phyloP scores from a whole-genome alignment of 2,888 invertebrate genomes.

The Acanthosepion lycidas region DNA sequence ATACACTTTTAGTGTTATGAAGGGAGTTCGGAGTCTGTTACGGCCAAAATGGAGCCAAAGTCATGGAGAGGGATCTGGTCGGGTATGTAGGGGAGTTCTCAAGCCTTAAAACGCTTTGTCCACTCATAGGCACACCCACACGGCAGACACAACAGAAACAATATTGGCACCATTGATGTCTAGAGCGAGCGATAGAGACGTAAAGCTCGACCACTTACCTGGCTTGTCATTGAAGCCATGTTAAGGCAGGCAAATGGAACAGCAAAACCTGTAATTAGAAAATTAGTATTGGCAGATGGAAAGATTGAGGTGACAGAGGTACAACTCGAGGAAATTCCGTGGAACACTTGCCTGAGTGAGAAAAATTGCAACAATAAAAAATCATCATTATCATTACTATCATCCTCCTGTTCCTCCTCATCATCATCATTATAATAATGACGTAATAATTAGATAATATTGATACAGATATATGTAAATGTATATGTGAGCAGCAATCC shows the following conservation, averaged over 20 bases:
- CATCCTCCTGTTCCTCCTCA: neutral
- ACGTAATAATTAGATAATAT: too few relatives aligned
- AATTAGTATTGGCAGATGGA: neutral
- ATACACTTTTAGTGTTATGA: too few relatives aligned
- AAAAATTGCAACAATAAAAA: neutral
- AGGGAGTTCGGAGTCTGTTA: neutral
- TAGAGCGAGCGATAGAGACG: slow-evolving; percentile 17
- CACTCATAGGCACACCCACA: neutral
- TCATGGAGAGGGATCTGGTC: too few relatives aligned
- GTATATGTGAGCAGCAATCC: too few relatives aligned
- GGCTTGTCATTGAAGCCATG: slow-evolving; percentile 38
- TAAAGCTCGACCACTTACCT: slow-evolving; percentile 9
- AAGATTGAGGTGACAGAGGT: neutral
- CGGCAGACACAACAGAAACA: neutral
- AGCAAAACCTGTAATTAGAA: slow-evolving; percentile 42
- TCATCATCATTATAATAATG: too few relatives aligned
- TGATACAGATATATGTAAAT: too few relatives aligned
- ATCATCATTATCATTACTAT: neutral
- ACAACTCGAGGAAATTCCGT: neutral
- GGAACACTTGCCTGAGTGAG: neutral
- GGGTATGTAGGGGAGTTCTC: too few relatives aligned
- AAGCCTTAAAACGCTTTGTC: neutral
- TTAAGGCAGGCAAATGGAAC: slow-evolving; percentile 46
- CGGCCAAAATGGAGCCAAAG: neutral
- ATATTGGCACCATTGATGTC: neutral